These are phyloP conservation scores for Numenius phaeopus DNA, from an alignment of 2,797 vertebrate genomes.

Conservation along the genomic window DNA sequence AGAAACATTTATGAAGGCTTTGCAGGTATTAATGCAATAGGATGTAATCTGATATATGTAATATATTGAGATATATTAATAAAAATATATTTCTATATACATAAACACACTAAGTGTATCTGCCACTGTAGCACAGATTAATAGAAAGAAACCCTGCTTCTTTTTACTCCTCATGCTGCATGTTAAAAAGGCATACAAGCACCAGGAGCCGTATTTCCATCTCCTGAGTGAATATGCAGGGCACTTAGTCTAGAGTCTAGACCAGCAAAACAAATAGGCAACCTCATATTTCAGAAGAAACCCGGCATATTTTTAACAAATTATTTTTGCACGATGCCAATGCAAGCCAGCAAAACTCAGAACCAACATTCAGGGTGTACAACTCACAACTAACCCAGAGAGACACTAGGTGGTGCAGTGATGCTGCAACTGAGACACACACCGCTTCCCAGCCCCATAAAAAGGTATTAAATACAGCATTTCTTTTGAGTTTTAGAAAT, in stretches of 20 bases:
- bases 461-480: no score
- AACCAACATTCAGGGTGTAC: no score
- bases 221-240: neutral
- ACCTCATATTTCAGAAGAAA: neutral
- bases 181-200: no score
- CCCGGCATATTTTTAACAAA: neutral
- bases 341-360: neutral
- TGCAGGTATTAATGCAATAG: neutral
- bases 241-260: accelerated
- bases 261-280: neutral
- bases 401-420: conserved; percentile 69
- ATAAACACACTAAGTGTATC: neutral
- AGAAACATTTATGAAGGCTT: neutral
- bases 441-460: accelerated
- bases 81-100: neutral
- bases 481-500: neutral
- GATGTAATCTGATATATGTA: neutral
- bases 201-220: neutral
- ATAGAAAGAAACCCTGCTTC: neutral
- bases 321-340: neutral
- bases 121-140: neutral
- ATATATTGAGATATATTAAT: neutral
- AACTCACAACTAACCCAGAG: neutral
- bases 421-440: neutral
- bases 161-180: accelerated